Conservation (phyloP, 2,113 vertebrate genomes). For the Ageneiosus marmoratus region DNA sequence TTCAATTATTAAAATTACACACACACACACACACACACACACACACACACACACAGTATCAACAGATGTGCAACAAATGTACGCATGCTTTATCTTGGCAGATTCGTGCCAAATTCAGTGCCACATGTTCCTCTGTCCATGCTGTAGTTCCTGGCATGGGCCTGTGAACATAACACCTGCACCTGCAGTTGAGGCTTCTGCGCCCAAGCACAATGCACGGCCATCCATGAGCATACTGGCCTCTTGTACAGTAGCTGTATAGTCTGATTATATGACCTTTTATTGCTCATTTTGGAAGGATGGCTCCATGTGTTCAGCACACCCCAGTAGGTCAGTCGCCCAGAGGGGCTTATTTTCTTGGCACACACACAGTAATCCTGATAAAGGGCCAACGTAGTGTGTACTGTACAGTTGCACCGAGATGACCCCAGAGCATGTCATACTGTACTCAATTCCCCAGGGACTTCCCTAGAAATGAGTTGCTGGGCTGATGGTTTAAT, state of each 20-base stretch:
- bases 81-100: conserved; percentile 57
- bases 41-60: conserved; percentile 6
- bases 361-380: conserved; percentile 78
- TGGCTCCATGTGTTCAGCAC: conserved; percentile 70
- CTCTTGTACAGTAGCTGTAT: conserved; percentile 73
- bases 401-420: conserved; percentile 69
- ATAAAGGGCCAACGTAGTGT: conserved; percentile 78
- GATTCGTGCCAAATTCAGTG: conserved; percentile 19
- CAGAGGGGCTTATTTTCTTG: conserved; percentile 67
- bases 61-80: conserved; percentile 69
- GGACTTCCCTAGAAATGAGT: conserved; percentile 49
- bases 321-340: conserved; percentile 68
- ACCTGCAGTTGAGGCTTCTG: conserved; percentile 61
- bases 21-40: no score
- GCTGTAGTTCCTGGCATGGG: conserved; percentile 38
- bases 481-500: conserved; percentile 70
- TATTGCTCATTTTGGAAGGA: conserved; percentile 66
- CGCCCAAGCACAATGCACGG: conserved; percentile 56
- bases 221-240: conserved; percentile 77
- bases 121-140: conserved; percentile 40
- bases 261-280: conserved; percentile 73
- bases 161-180: conserved; percentile 46
- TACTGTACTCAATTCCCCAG: conserved; percentile 61
- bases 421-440: conserved; percentile 79
- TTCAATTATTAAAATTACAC: neutral